These are phyloP conservation scores for Pelosia muscerda DNA, from an alignment of 2,888 invertebrate genomes.

Conservation along the genomic window DNA sequence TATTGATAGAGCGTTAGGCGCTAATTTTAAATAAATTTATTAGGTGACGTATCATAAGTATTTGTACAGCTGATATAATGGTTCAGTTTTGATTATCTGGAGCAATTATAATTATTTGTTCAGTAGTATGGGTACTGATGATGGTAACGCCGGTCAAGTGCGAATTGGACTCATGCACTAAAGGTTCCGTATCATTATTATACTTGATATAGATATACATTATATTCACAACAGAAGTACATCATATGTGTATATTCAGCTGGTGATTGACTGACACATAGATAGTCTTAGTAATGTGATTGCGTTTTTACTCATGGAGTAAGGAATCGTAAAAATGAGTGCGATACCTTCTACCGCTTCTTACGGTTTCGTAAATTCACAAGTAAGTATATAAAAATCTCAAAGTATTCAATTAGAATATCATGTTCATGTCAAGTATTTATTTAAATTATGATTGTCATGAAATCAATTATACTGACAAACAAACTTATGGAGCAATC, in stretches of 20 bases:
- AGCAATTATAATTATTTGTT: not conserved
- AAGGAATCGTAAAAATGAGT: not conserved
- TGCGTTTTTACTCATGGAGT: no score
- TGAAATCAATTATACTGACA: not conserved
- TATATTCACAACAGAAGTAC: no score
- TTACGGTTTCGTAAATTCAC: not conserved
- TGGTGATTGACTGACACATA: no score
- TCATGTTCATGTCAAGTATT: slow-evolving; percentile 1
- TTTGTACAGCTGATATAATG: not conserved
- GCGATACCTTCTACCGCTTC: not conserved
- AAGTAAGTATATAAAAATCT: not conserved
- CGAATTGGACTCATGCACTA: no score
- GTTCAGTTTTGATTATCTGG: not conserved
- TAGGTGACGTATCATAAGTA: not conserved
- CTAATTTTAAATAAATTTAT: not conserved
- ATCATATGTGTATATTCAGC: no score
- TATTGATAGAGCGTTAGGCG: not conserved
- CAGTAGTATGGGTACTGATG: no score
- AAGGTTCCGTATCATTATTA: no score
- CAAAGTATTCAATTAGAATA: not conserved
- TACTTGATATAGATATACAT: no score
- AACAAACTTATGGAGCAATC: not conserved
- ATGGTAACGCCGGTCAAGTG: no score
- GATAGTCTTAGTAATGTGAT: no score
- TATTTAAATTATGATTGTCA: not conserved